Conservation (phyloP, 2,888 invertebrate species). For the Agrochola lychnidis region DNA sequence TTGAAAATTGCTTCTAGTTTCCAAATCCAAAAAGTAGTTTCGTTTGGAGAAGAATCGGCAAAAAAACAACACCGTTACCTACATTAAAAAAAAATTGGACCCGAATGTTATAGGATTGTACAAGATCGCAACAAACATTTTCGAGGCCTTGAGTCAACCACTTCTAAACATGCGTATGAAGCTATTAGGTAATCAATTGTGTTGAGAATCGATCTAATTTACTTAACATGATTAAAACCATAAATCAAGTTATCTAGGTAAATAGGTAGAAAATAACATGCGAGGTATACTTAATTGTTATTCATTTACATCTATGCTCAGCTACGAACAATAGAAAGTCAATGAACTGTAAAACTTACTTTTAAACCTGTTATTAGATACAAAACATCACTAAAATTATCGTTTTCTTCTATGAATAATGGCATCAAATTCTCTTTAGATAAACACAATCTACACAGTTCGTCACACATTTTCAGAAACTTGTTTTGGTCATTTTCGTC, state of each 20-base stretch:
- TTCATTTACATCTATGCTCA: neutral
- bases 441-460: conserved; percentile 68
- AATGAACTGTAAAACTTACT: conserved; percentile 51
- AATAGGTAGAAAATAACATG: neutral
- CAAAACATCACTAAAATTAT: conserved; percentile 31
- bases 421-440: conserved; percentile 52
- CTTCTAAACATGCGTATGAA: neutral
- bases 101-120: neutral
- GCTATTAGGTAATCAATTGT: neutral
- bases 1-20: too few species aligned
- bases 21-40: neutral
- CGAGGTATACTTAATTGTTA: conserved; percentile 37
- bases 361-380: conserved; percentile 49
- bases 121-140: neutral
- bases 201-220: neutral
- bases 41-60: neutral
- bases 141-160: neutral
- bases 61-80: neutral
- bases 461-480: conserved; percentile 39
- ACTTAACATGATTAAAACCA: neutral
- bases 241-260: neutral
- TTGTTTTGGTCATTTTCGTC: conserved; percentile 20
- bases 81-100: too few species aligned
- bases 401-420: conserved; percentile 47
- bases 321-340: neutral